Evolutionary conservation across 2,797 vertebrate species (phyloP).

Genomic region (Pseudomugil tenellus): DNA sequence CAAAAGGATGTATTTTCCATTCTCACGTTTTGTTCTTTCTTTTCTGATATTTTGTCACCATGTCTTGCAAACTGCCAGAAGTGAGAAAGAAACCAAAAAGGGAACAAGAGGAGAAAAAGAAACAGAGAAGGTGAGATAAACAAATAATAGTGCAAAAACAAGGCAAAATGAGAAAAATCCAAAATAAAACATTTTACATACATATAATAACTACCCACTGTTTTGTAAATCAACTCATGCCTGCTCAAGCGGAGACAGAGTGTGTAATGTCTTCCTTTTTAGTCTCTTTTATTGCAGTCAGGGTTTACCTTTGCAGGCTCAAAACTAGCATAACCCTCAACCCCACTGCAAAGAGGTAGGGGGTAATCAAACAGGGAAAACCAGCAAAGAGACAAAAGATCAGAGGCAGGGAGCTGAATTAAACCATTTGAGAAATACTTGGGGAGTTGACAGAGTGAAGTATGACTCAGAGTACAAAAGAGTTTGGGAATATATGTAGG

Average conservation of each 20-base stretch:
- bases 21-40: slow-evolving; percentile 99
- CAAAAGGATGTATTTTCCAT: slow-evolving; percentile 67
- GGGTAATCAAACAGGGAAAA: slow-evolving; percentile 58
- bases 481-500: slow-evolving; percentile 49
- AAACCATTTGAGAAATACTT: slow-evolving; percentile 57
- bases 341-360: slow-evolving; percentile 54
- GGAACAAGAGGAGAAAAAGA: slow-evolving; percentile 42
- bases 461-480: slow-evolving; percentile 48
- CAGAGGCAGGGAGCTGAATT: slow-evolving; percentile 54
- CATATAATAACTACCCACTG: slow-evolving; percentile 39
- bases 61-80: slow-evolving; percentile 94
- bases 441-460: slow-evolving; percentile 42
- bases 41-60: slow-evolving; percentile 99
- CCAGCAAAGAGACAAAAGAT: slow-evolving; percentile 53
- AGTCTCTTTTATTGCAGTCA: slow-evolving; percentile 50
- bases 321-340: slow-evolving; percentile 62
- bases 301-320: slow-evolving; percentile 68
- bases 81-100: slow-evolving; percentile 46
- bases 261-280: slow-evolving; percentile 49
- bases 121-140: slow-evolving; percentile 58
- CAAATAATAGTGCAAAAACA: slow-evolving; percentile 46
- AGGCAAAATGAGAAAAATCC: slow-evolving; percentile 45
- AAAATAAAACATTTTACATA: slow-evolving; percentile 42
- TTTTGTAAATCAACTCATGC: slow-evolving; percentile 40
- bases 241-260: slow-evolving; percentile 43